These are phyloP conservation scores for Baronia brevicornis DNA, from an alignment of 2,888 invertebrate genomes.

Conservation along the genomic window DNA sequence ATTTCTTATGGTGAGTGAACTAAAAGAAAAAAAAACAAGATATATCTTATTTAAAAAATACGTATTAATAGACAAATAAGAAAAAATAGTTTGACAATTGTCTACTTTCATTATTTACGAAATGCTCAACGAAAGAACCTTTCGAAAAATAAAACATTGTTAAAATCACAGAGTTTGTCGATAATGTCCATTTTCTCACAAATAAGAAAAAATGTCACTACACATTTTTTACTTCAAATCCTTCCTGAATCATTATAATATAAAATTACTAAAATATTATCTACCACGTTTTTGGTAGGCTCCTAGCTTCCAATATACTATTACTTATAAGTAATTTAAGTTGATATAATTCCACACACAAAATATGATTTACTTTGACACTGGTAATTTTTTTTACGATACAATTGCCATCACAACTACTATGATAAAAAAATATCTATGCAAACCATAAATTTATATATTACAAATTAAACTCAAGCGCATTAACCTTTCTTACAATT, in stretches of 20 bases:
- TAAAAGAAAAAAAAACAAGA: not conserved
- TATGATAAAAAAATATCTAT: not conserved
- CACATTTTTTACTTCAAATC: conserved; percentile 23
- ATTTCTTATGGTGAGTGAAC: conserved; percentile 26
- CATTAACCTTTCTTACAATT: too few relatives aligned
- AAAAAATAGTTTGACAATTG: too few relatives aligned
- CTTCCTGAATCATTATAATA: conserved; percentile 45
- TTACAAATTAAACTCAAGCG: too few relatives aligned
- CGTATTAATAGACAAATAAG: not conserved
- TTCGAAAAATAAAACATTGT: too few relatives aligned
- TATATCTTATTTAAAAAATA: not conserved
- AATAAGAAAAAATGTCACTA: conserved; percentile 7
- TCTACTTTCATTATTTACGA: too few relatives aligned
- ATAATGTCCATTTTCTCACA: not conserved
- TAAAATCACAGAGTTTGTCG: not conserved
- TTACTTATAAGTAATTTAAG: conserved; percentile 10
- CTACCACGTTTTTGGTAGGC: conserved; percentile 60
- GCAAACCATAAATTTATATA: too few relatives aligned
- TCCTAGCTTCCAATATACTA: conserved; percentile 45
- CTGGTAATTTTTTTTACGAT: too few relatives aligned
- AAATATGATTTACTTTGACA: too few relatives aligned
- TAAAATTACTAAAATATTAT: conserved; percentile 35
- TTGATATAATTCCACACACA: conserved; percentile 2
- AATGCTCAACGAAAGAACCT: too few relatives aligned
- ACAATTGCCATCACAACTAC: too few relatives aligned